Percentiles rank a stretch among this genome's conserved stretches.
Conservation (phyloP, 2,113 vertebrate species). For the Takifugu bimaculatus region DNA sequence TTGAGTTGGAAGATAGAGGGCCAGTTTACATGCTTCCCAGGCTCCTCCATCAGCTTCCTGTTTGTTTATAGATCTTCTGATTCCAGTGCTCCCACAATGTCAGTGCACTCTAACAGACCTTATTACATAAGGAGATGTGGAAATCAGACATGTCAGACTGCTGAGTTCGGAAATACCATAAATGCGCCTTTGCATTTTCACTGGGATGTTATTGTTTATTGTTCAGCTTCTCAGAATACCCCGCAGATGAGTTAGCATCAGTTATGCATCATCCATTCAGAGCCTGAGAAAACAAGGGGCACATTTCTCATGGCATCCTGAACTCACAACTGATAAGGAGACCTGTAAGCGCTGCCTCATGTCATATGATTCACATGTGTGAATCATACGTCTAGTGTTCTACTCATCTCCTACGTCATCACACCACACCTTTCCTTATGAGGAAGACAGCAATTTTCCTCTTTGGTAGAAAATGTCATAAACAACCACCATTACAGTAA, state of each 20-base stretch:
- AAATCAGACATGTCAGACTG: not conserved
- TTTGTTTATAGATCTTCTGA: constrained; percentile 52
- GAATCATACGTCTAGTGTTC: constrained; percentile 24
- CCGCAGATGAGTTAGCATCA: constrained; percentile 28
- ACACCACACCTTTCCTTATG: constrained; percentile 10
- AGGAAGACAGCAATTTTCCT: not conserved
- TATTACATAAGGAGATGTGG: not conserved
- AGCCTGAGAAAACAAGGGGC: constrained; percentile 49
- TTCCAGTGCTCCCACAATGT: constrained; percentile 45
- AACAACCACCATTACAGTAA: too few species aligned
- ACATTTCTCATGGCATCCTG: constrained; percentile 32
- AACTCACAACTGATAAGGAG: constrained; percentile 13
- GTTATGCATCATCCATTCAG: constrained; percentile 48
- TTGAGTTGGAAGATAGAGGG: constrained; percentile 29
- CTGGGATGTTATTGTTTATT: constrained; percentile 43
- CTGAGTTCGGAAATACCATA: constrained; percentile 12
- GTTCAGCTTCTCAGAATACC: constrained; percentile 33
- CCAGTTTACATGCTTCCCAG: constrained; percentile 53
- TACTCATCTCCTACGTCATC: not conserved
- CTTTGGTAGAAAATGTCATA: too few species aligned
- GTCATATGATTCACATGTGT: constrained; percentile 29
- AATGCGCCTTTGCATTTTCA: constrained; percentile 6
- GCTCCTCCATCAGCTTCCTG: constrained; percentile 61
- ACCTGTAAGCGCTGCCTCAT: constrained; percentile 1
- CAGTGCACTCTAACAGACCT: not conserved